Evolutionary conservation across 2,888 invertebrate genomes (phyloP).

Genomic region (Siphlonurus alternatus): DNA sequence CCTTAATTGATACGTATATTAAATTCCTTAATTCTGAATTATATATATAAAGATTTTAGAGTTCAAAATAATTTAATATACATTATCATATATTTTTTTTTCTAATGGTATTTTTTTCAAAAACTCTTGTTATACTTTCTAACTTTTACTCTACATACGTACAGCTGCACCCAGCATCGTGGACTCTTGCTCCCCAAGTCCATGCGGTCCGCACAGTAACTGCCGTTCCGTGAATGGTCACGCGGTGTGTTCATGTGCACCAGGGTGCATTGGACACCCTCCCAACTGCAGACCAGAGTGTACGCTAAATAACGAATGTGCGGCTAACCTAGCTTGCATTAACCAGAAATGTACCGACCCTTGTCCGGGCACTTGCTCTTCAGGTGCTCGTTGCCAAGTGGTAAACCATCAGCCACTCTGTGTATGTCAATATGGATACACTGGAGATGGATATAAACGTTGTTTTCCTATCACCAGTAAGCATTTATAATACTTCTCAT

Average conservation of each 20-base stretch:
- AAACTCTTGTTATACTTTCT: too few relatives aligned
- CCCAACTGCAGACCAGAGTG: conserved; percentile 73
- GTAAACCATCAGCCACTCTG: conserved; percentile 69
- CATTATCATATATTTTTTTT: too few relatives aligned
- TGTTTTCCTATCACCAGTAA: conserved; percentile 41
- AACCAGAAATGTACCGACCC: conserved; percentile 68
- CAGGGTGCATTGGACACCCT: conserved; percentile 35
- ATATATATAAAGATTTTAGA: too few relatives aligned
- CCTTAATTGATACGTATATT: too few relatives aligned
- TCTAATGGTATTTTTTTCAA: too few relatives aligned
- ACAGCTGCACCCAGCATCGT: too few relatives aligned
- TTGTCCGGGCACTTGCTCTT: conserved; percentile 65
- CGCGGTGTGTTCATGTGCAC: conserved; percentile 45
- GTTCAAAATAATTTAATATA: too few relatives aligned
- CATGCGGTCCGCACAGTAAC: conserved; percentile 37
- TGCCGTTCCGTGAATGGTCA: conserved; percentile 28
- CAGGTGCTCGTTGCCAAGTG: conserved; percentile 61
- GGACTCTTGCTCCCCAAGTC: conserved; percentile 43
- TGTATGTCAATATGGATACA: conserved; percentile 54
- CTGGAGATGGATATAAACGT: conserved; percentile 69
- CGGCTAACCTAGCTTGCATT: conserved; percentile 57
- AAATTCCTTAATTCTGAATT: too few relatives aligned
- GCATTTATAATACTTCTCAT: too few relatives aligned
- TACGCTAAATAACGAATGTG: conserved; percentile 64
- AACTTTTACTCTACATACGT: too few relatives aligned